Evolutionary conservation across 2,888 invertebrate genomes (phyloP).

Genomic region (Macrosoma leucophasiata): DNA sequence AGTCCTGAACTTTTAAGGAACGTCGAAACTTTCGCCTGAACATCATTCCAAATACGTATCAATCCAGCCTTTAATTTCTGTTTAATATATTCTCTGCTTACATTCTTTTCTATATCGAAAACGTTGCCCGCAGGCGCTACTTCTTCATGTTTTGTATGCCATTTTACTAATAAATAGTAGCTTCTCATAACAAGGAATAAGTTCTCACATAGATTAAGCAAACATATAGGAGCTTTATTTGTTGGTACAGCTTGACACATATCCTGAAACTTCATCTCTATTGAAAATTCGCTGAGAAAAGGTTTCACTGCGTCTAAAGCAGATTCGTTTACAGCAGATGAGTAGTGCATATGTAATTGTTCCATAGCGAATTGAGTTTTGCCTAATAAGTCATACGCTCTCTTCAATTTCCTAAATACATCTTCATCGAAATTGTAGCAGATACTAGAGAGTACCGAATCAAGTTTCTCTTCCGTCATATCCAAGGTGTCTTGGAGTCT

Average conservation of each 20-base stretch:
- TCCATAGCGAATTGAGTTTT: constrained; percentile 96
- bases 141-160: constrained; percentile 79
- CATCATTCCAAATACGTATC: constrained; percentile 93
- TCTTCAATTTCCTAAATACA: constrained; percentile 88
- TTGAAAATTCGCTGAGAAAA: constrained; percentile 47
- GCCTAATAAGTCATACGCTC: constrained; percentile 91
- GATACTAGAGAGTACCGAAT: constrained; percentile 88
- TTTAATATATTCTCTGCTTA: constrained; percentile 85
- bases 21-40: constrained; percentile 91
- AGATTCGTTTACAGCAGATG: constrained; percentile 91
- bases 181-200: constrained; percentile 88
- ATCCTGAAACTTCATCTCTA: constrained; percentile 81
- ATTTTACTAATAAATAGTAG: constrained; percentile 84
- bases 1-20: constrained; percentile 87
- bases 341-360: constrained; percentile 95
- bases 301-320: constrained; percentile 78
- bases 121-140: constrained; percentile 40
- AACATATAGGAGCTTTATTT: constrained; percentile 76
- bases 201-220: constrained; percentile 90
- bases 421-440: constrained; percentile 84
- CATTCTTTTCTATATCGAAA: constrained; percentile 77
- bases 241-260: constrained; percentile 79
- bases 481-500: constrained; percentile 94
- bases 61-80: constrained; percentile 93
- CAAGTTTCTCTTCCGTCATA: constrained; percentile 93